Base-by-base conservation (phyloP, 2,888 invertebrate genomes). In the Autographa pulchrina region DNA sequence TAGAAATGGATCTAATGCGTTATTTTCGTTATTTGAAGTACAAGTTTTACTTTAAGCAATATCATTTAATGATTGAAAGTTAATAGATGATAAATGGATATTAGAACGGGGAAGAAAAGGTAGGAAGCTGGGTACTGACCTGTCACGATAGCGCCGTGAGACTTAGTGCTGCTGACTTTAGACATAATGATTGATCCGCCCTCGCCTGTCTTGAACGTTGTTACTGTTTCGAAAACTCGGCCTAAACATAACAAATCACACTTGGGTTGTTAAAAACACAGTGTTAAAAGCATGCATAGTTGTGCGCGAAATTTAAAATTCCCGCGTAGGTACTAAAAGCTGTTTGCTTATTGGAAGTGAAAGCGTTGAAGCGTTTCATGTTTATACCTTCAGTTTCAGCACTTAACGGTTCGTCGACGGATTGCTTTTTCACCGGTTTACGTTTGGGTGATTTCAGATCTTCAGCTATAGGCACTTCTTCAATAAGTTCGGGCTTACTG, bases 91-190 rank as follows among this genome's bases (percentile, higher is more conserved):
- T 66, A 35, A 61, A 77, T 89, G 89, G 83, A 80, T 48, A 73
- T 89, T 85, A 89, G 72, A 75, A 85, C 59, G 75, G 85, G 91
- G 89, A 90, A 90, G 88, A 89, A 82, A 92, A 92, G 93, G 92
- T 85, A 88, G 86, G 76, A 94, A 93, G 94, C 93, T 74, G 68
- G 16, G 87, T 92, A 96, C 95, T 96, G 96, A 97, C 97, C 97
- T 97, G 97, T 95, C 77, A 97, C 92, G 79, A 96, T 96, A 78
- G 97, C 96, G 91, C 96, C 96, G 86, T 97, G 96, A 78, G 96
- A 96, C 81, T 95, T 96, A 82, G 96, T 96, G 82, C 97, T 97
- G 93, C 96, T 97, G 88, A 97, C 96, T 92, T 96, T 96, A 90
- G 96, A 96, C 86, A 95, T 90, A 81, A 95, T 86, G 84, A 96